Evolutionary conservation across 2,888 invertebrate species (phyloP), one percentile per base, ranked within the genome.

Genomic region (Drosophila anomalipes): DNA sequence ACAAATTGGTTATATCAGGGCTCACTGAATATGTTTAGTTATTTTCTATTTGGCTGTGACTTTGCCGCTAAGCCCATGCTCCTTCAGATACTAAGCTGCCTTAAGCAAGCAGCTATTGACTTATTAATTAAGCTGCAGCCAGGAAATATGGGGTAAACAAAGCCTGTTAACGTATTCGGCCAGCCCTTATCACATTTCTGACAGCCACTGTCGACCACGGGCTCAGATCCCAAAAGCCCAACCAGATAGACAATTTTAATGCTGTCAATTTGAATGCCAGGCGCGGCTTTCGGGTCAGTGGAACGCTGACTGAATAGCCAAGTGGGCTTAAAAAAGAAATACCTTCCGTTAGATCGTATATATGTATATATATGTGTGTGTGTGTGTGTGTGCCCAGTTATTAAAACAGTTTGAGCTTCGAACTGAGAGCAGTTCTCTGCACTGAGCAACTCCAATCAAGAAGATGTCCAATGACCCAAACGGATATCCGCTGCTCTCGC

Each of bases 171-270:
- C 35, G 37, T 60, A 35, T 59, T 59, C 64, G 69, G 67, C 62
- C 69, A 74, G 81, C 86, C 90, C 86, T 86, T 86, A 82, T 86
- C 86, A 86, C 74, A 90, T 79, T 89, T 84, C 89, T 86, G 90
- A 86, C 87, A 86, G 84, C 60, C 70, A 54, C 62, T 53, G 64
- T 69, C 37, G 2, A 28, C 6, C 67, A 47, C 19, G 22, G 37
- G 28, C 39, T 16, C n/a, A 9, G 58, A 30, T 30, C 44, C 58
- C 58, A 28, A 39, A 28, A 37, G 12, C 32, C 35, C 60, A 54
- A 66, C 64, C 70, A 65, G 71, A 86, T 66, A 56, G 70, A 63
- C 72, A 69, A 68, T 37, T 68, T 64, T 79, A 72, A 80, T 77
- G 72, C 63, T 72, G 75, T 75, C 86, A 90, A 86, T 86, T 90